A percentile compares a stretch with the other conserved stretches of the same genome.
These are phyloP conservation scores for Pyrgus malvae DNA, from an alignment of 2,888 invertebrate genomes.

Conservation along the genomic window DNA sequence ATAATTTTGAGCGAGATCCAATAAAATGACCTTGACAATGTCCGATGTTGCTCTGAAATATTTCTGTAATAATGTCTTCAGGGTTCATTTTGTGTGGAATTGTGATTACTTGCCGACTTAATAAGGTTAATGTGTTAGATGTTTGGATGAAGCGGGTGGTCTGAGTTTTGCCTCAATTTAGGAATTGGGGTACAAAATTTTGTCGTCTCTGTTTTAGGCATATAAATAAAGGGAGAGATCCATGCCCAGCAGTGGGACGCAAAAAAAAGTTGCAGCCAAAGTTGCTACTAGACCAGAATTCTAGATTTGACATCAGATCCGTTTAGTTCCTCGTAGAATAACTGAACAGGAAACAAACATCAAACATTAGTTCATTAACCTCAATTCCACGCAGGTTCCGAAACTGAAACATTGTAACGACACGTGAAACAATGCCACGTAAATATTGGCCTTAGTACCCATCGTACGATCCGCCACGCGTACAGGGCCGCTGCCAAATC, in stretches of 20 bases:
- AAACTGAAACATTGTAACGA: background rate
- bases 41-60: slow-evolving; percentile 16
- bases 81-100: slow-evolving; percentile 5
- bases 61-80: slow-evolving; percentile 1
- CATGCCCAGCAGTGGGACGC: too few relatives aligned
- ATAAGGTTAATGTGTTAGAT: slow-evolving; percentile 12
- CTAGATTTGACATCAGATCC: too few relatives aligned
- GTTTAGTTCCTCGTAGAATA: too few relatives aligned
- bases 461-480: background rate
- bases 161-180: background rate
- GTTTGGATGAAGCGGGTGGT: background rate
- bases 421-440: background rate
- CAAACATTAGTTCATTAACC: background rate
- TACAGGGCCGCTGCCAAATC: background rate
- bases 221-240: background rate
- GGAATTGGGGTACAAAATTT: slow-evolving; percentile 9
- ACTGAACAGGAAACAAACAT: background rate
- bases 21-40: slow-evolving; percentile 27
- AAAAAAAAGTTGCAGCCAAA: too few relatives aligned
- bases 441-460: background rate
- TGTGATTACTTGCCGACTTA: slow-evolving; percentile 11
- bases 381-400: background rate
- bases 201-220: background rate
- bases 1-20: slow-evolving; percentile 30
- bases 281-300: too few relatives aligned